A percentile compares a stretch with the other conserved stretches of the same genome.
Conservation (phyloP, 1,140 invertebrate species). For the Cryptotermes secundus region DNA sequence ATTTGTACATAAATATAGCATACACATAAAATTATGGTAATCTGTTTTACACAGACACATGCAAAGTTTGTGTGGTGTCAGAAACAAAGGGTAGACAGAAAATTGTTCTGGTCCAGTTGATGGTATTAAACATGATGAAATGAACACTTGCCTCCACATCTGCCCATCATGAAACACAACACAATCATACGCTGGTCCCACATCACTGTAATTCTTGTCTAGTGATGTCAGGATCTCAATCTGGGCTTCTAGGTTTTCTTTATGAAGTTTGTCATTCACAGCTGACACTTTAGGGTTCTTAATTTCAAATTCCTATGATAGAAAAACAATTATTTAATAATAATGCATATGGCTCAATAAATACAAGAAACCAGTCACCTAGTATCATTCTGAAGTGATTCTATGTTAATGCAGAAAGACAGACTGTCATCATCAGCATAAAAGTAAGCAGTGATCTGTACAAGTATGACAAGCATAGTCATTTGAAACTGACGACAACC, state of each 20-base stretch:
- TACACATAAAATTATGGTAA: no score
- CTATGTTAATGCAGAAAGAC: no score
- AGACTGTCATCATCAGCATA: no score
- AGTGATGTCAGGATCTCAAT: conserved; percentile 78
- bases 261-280: conserved; percentile 75
- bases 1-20: no score
- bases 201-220: conserved; percentile 88
- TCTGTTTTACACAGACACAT: no score
- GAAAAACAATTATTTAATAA: conserved; percentile 28
- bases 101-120: no score
- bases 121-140: background rate
- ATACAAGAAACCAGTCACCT: background rate
- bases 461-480: no score
- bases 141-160: conserved; percentile 66
- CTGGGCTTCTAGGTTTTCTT: conserved; percentile 86
- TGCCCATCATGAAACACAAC: conserved; percentile 86
- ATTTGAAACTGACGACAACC: no score
- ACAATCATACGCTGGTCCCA: conserved; percentile 90
- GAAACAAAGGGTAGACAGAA: no score
- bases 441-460: no score
- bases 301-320: conserved; percentile 48
- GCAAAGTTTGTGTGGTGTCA: no score
- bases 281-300: conserved; percentile 50
- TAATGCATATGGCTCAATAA: conserved; percentile 31
- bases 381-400: no score